A percentile compares a stretch with the other conserved stretches of the same genome.
Evolutionary conservation across 2,888 invertebrate species (phyloP).

Genomic region (Flexamia atlantica): DNA sequence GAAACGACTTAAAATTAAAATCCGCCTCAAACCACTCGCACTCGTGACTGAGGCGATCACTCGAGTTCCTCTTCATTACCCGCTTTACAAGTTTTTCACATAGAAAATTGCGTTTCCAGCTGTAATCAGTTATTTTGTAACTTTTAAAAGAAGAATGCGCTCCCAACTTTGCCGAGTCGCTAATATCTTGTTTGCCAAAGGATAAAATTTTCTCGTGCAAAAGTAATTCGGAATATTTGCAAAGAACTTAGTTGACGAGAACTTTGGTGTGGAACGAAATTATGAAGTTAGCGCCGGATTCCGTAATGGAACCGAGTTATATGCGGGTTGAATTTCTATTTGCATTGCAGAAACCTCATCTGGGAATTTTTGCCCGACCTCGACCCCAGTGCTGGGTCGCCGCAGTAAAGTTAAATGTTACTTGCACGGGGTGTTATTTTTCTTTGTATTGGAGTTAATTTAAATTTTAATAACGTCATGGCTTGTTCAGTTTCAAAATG

Average conservation of each 20-base stretch:
- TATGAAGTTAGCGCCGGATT: conserved; percentile 51
- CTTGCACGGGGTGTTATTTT: background rate
- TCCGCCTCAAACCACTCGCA: too few relatives aligned
- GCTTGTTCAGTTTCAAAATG: too few relatives aligned
- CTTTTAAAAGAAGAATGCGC: conserved; percentile 48
- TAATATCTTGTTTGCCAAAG: conserved; percentile 49
- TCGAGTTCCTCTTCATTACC: background rate
- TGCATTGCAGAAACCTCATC: conserved; percentile 52
- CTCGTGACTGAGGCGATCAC: too few relatives aligned
- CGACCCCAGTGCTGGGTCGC: background rate
- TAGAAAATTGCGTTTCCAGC: conserved; percentile 10
- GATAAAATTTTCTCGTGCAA: conserved; percentile 55
- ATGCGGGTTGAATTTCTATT: conserved; percentile 53
- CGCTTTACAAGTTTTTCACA: background rate
- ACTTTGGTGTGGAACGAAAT: conserved; percentile 51
- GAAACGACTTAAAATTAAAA: too few relatives aligned
- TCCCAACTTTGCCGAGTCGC: conserved; percentile 39
- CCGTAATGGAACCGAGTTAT: conserved; percentile 41
- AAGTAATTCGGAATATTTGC: conserved; percentile 59
- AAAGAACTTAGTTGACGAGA: conserved; percentile 58
- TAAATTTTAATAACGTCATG: background rate
- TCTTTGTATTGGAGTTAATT: background rate
- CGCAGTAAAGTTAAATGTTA: background rate
- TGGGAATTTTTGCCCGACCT: conserved; percentile 16
- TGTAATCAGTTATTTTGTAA: conserved; percentile 38